A percentile compares a stretch with the other conserved stretches of the same genome.
Conservation (phyloP, 2,113 vertebrate species). For the Callithrix jacchus region DNA sequence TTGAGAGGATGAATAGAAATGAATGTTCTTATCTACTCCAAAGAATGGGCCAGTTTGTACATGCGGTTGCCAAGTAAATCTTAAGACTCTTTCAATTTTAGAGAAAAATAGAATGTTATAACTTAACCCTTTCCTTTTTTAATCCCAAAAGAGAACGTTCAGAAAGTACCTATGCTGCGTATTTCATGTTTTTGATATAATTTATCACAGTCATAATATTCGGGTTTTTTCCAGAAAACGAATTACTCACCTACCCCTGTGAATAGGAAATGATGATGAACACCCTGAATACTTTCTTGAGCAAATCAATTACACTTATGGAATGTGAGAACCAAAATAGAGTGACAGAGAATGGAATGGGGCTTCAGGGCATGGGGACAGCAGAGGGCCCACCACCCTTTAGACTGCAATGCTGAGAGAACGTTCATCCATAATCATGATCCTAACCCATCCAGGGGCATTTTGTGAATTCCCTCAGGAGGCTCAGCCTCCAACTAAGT, state of each 20-base stretch:
- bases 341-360: background rate
- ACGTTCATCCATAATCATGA: background rate
- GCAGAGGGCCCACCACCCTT: background rate
- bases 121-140: background rate
- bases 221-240: conserved; percentile 36
- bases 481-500: background rate
- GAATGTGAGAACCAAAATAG: background rate
- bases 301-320: background rate
- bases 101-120: conserved; percentile 3
- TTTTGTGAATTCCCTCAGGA: too few relatives aligned
- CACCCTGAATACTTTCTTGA: background rate
- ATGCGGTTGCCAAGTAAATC: background rate
- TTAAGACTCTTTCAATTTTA: background rate
- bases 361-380: background rate
- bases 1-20: background rate
- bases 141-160: background rate
- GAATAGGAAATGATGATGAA: conserved; percentile 57
- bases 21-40: background rate
- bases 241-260: conserved; percentile 47
- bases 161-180: background rate
- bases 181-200: background rate
- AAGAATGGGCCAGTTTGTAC: background rate
- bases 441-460: background rate
- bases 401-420: too few relatives aligned
- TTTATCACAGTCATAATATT: background rate